phyloP scores from a whole-genome alignment of 2,888 invertebrate species.

The Chaetogeoica ovagalla region DNA sequence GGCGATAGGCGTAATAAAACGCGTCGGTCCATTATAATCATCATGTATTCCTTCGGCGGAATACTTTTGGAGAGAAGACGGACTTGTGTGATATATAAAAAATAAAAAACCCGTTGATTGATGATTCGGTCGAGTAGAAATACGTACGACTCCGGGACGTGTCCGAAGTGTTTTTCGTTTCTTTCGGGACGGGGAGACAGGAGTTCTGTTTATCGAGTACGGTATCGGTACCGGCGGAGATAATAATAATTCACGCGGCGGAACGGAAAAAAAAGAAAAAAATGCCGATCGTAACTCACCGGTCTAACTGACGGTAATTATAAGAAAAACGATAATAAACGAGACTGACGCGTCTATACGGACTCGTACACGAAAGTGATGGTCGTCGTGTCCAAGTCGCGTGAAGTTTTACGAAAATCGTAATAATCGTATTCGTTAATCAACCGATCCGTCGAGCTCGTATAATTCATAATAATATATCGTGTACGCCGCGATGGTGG shows the following conservation, averaged over 20 bases:
- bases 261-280: not conserved
- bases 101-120: slow-evolving; percentile 25
- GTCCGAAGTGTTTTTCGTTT: not conserved
- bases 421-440: too few relatives aligned
- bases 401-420: too few relatives aligned
- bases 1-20: too few relatives aligned
- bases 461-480: too few relatives aligned
- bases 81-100: not conserved
- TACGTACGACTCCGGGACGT: slow-evolving; percentile 23
- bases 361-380: too few relatives aligned
- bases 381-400: too few relatives aligned
- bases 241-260: not conserved
- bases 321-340: not conserved
- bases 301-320: slow-evolving; percentile 23
- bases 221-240: not conserved
- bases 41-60: not conserved
- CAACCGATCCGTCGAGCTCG: too few relatives aligned
- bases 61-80: not conserved
- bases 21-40: not conserved
- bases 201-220: not conserved
- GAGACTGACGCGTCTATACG: too few relatives aligned
- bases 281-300: slow-evolving; percentile 26
- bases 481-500: too few relatives aligned
- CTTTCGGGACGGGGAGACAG: not conserved
- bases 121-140: slow-evolving; percentile 15